Base-by-base conservation (phyloP, 2,113 vertebrate species). In the Calyptommatus sinebrachiatus region DNA sequence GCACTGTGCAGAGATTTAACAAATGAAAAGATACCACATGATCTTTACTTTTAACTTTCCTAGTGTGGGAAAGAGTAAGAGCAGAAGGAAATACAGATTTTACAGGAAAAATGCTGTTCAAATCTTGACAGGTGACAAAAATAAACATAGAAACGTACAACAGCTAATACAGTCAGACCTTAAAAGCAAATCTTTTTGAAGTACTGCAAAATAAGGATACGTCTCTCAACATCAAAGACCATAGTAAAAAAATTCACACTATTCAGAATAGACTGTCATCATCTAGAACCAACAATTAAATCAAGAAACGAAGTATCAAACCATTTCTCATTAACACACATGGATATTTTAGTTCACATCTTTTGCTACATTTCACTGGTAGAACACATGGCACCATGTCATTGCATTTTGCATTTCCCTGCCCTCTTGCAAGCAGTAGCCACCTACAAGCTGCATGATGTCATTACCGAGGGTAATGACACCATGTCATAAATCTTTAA, bases 1-100 rank as follows among this genome's bases (percentile, higher is more conserved):
- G 67, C 2, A 88, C 75, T 46, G 68, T 78, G 68, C 57, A 88
- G 48, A 88, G 78, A 29, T 24, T 45, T 73, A 63, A 14, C 12
- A 87, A 46, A 76, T 84, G 73, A 76, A 88, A 84, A 85, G 21
- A 35, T 5, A 21, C 10, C 2, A 71, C 74, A 78, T 8, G 0
- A 21, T 87, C 60, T 88, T 87, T 82, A 65, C 46, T 20, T 82
- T 79, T 79, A 72, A 57, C 74, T 20, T 22, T 20, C 83, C 87
- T 73, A 65, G 68, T 53, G 84, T 80, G 72, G 72, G 81, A 81
- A 83, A n/a, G n/a, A 41, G 84, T 88, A 88, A 90, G 88, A 75
- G 77, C 75, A 53, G 79, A 83, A 80, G 31, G 45, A 79, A 89
- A 89, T 68, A 20, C 3, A 63, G 29, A 26, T 4, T 60, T 21